Conservation (phyloP, 2,888 invertebrate species). For the Sceliomorpha sp. region DNA sequence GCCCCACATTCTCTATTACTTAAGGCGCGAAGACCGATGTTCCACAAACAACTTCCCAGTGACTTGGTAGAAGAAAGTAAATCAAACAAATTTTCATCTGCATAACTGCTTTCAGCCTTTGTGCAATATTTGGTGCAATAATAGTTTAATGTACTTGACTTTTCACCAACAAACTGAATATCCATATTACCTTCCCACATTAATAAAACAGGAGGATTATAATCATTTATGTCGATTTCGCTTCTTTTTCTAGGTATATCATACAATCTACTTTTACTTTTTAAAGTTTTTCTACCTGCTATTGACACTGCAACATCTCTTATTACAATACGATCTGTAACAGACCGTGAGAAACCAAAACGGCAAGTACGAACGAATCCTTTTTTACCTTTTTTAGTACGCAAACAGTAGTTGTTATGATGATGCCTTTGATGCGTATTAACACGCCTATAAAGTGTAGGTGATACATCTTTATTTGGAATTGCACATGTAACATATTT, state of each 20-base stretch:
- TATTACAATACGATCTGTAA: conserved; percentile 44
- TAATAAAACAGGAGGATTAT: conserved; percentile 59
- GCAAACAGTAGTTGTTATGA: conserved; percentile 66
- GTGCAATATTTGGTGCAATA: conserved; percentile 65
- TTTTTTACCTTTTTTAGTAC: conserved; percentile 48
- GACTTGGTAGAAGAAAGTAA: neutral
- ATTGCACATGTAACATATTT: conserved; percentile 61
- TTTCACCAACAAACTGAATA: conserved; percentile 63
- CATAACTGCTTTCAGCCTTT: conserved; percentile 64
- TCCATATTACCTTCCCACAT: conserved; percentile 69
- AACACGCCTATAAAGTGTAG: conserved; percentile 60
- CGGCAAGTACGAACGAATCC: conserved; percentile 51
- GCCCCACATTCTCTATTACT: conserved; percentile 65
- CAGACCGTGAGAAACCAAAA: conserved; percentile 58
- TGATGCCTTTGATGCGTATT: conserved; percentile 62
- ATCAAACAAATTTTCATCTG: conserved; percentile 29
- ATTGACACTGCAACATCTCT: conserved; percentile 53
- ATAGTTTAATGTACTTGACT: conserved; percentile 60
- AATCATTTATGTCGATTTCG: conserved; percentile 57
- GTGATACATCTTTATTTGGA: conserved; percentile 57
- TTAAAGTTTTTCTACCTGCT: conserved; percentile 61
- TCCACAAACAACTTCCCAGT: conserved; percentile 61
- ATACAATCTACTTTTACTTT: conserved; percentile 61
- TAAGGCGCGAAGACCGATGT: conserved; percentile 62
- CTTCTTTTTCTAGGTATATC: conserved; percentile 61